These are phyloP conservation scores for Erpetoichthys calabaricus DNA, from an alignment of 2,797 vertebrate genomes.

Conservation along the genomic window DNA sequence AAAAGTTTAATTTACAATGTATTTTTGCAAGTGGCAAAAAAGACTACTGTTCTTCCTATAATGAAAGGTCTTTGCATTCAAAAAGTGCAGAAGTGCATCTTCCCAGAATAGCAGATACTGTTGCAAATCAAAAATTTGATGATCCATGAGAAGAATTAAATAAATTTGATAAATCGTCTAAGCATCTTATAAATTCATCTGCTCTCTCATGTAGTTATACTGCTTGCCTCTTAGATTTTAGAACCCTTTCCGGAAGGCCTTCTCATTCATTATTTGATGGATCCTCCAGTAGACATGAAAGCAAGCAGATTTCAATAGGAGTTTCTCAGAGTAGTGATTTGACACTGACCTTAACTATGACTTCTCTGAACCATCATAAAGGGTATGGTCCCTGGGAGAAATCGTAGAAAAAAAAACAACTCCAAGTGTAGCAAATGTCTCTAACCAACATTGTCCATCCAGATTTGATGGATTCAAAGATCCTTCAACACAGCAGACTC, in stretches of 20 bases:
- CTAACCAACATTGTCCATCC: constrained; percentile 26
- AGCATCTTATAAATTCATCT: constrained; percentile 32
- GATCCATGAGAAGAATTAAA: constrained; percentile 53
- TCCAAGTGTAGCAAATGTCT: constrained; percentile 31
- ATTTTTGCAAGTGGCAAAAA: constrained; percentile 42
- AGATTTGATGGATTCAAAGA: constrained; percentile 57
- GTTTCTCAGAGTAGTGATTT: constrained; percentile 44
- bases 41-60: constrained; percentile 48
- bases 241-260: constrained; percentile 45
- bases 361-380: too few species aligned
- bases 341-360: constrained; percentile 19
- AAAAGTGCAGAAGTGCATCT: constrained; percentile 40
- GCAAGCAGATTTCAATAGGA: constrained; percentile 32
- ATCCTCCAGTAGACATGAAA: constrained; percentile 28
- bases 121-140: constrained; percentile 50
- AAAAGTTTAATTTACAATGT: constrained; percentile 7
- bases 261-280: constrained; percentile 60
- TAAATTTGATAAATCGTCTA: constrained; percentile 48
- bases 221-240: constrained; percentile 33
- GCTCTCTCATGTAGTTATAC: constrained; percentile 43
- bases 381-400: constrained; percentile 10
- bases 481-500: constrained; percentile 8
- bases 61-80: constrained; percentile 43
- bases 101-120: constrained; percentile 45
- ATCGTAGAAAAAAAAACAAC: constrained; percentile 44